Evolutionary conservation across 2,113 vertebrate genomes (phyloP).

Genomic region (Strix aluco): DNA sequence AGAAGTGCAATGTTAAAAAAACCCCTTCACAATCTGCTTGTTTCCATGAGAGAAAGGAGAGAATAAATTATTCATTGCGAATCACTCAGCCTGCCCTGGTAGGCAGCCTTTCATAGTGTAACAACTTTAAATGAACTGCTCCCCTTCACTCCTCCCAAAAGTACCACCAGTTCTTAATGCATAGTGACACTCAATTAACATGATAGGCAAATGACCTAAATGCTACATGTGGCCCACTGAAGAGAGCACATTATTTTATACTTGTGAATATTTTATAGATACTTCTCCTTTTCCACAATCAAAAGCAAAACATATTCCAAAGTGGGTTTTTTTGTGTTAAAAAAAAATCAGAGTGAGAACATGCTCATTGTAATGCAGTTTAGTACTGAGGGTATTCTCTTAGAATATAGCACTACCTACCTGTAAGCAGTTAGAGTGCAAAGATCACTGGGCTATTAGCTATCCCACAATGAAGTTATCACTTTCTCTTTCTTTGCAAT

Average conservation of each 20-base stretch:
- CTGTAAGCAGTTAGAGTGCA: not conserved
- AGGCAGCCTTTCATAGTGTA: not conserved
- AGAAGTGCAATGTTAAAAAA: not conserved
- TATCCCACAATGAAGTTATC: not conserved
- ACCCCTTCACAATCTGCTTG: not conserved
- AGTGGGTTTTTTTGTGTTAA: not conserved
- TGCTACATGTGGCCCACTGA: not conserved
- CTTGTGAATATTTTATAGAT: slow-evolving; percentile 26
- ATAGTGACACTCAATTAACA: slow-evolving; percentile 5
- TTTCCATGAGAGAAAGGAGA: not conserved
- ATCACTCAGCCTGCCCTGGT: slow-evolving; percentile 1
- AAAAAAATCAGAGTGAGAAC: not conserved
- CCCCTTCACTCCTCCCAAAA: not conserved
- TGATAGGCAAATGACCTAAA: slow-evolving; percentile 45
- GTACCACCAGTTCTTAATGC: not conserved
- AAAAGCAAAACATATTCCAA: not conserved
- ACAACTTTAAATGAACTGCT: slow-evolving; percentile 2
- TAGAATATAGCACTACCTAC: not conserved
- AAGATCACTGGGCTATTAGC: not conserved
- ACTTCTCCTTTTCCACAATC: not conserved
- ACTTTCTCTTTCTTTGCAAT: not conserved
- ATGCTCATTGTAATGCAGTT: not conserved
- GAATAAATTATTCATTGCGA: slow-evolving; percentile 46
- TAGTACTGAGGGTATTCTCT: not conserved
- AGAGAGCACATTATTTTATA: not conserved